Conservation (phyloP, 2,113 vertebrate genomes). For the Cebidichthys violaceus region DNA sequence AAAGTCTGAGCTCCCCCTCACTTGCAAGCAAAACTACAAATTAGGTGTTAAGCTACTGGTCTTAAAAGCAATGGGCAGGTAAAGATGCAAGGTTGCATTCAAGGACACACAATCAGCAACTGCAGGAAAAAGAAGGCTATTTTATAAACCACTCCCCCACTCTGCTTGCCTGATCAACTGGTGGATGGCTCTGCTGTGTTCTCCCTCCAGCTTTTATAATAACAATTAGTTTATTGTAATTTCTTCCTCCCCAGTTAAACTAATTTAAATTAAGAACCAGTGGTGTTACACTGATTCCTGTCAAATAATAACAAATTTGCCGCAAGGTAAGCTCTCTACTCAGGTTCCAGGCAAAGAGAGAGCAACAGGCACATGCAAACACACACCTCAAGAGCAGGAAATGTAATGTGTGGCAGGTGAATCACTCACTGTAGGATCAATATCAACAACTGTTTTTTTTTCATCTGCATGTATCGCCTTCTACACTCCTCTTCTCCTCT, state of each 20-base stretch:
- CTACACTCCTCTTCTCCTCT: slow-evolving; percentile 40
- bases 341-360: neutral
- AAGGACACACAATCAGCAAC: slow-evolving; percentile 44
- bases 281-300: slow-evolving; percentile 3
- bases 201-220: slow-evolving; percentile 11
- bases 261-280: slow-evolving; percentile 43
- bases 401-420: neutral
- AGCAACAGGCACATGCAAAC: slow-evolving; percentile 27
- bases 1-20: slow-evolving; percentile 17
- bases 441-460: slow-evolving; percentile 38
- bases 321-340: neutral
- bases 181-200: slow-evolving; percentile 6
- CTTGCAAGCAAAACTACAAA: slow-evolving; percentile 28
- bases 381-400: neutral
- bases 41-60: slow-evolving; percentile 24
- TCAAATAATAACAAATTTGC: slow-evolving; percentile 38
- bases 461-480: neutral
- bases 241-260: slow-evolving; percentile 18
- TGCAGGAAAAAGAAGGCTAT: slow-evolving; percentile 10
- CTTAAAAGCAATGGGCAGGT: slow-evolving; percentile 27
- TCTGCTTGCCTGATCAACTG: slow-evolving; percentile 25
- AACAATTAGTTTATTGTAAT: slow-evolving; percentile 26
- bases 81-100: slow-evolving; percentile 26
- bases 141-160: neutral
- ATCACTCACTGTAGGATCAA: slow-evolving; percentile 6